Conservation (phyloP, 2,797 vertebrate genomes). For the Rhyacichthys aspro region DNA sequence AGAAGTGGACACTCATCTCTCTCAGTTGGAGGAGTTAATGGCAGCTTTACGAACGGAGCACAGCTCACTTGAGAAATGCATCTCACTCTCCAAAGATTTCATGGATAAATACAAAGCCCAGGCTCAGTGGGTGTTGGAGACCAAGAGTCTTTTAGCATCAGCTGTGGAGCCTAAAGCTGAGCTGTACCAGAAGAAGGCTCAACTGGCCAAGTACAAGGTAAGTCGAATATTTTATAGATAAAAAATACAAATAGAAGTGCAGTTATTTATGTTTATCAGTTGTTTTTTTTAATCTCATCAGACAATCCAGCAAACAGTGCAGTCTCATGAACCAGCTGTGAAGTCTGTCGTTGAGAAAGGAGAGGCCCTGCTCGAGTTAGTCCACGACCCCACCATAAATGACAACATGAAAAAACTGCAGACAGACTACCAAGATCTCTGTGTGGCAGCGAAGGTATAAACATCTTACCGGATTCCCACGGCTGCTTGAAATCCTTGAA, state of each 20-base stretch:
- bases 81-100: slow-evolving; percentile 92
- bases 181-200: slow-evolving; percentile 97
- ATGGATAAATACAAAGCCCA: slow-evolving; percentile 90
- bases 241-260: not conserved
- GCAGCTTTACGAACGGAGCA: slow-evolving; percentile 85
- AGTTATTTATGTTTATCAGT: not conserved
- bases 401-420: slow-evolving; percentile 86
- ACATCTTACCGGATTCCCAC: too few relatives aligned
- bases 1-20: slow-evolving; percentile 77
- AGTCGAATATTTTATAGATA: not conserved
- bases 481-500: too few relatives aligned
- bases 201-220: slow-evolving; percentile 95
- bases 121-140: slow-evolving; percentile 87
- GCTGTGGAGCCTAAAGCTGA: slow-evolving; percentile 91
- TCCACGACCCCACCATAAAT: slow-evolving; percentile 82
- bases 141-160: slow-evolving; percentile 80
- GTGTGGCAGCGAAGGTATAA: slow-evolving; percentile 82
- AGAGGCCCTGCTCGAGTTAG: slow-evolving; percentile 78
- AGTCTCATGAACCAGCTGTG: slow-evolving; percentile 89
- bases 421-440: slow-evolving; percentile 86
- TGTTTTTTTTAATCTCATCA: slow-evolving; percentile 47
- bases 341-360: slow-evolving; percentile 92
- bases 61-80: slow-evolving; percentile 86
- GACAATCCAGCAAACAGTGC: slow-evolving; percentile 90
- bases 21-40: slow-evolving; percentile 84